Base-by-base conservation (phyloP, 2,797 vertebrate genomes). In the Artibeus lituratus region DNA sequence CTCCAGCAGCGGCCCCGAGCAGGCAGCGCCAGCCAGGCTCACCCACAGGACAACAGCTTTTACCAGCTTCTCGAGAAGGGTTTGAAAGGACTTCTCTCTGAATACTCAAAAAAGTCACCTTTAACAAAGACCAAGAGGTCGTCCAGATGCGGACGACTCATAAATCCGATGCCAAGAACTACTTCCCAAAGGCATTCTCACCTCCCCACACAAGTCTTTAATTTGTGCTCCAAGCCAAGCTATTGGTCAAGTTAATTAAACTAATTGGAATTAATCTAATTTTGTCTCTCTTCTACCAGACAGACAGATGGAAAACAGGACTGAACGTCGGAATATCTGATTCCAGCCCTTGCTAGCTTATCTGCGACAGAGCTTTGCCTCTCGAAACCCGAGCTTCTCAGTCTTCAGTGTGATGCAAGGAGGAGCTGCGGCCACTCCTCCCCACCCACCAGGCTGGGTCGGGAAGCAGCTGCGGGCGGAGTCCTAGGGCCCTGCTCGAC, bases 91-190 rank as follows among this genome's bases (percentile, higher is more conserved):
- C 7, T 24, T 21, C 65, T 86, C 69, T 95, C 86, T 57, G 37
- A 92, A 88, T 49, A 62, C 49, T 47, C 76, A 87, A 92, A 90
- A 93, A 5, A 93, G 73, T 49, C 10, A 77, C 29, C 90, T 87
- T 37, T 49, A 87, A 93, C 51, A 49, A 77, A 94, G 44, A 77
- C 62, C 73, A 39, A 87, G 93, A 91, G n/a, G 44, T 22, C 70
- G 65, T 86, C n/a, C 29, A 22, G 65, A 70, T 14, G 37, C 29
- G 22, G 32, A 47, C 59, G 87, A 78, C 24, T 70, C 77, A 88
- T 32, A 80, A 1, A 77, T 11, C 32, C 49, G 49, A 26, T 6
- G 3, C 14, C 53, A 47, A 55, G 10, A 94, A 29, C 14, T 57
- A 84, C 35, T 82, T 94, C 70, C 69, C 37, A 69, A 93, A 59